Evolutionary conservation across 1,140 invertebrate species (phyloP), one percentile per base, ranked within the genome.

Genomic region (Hermetia illucens): DNA sequence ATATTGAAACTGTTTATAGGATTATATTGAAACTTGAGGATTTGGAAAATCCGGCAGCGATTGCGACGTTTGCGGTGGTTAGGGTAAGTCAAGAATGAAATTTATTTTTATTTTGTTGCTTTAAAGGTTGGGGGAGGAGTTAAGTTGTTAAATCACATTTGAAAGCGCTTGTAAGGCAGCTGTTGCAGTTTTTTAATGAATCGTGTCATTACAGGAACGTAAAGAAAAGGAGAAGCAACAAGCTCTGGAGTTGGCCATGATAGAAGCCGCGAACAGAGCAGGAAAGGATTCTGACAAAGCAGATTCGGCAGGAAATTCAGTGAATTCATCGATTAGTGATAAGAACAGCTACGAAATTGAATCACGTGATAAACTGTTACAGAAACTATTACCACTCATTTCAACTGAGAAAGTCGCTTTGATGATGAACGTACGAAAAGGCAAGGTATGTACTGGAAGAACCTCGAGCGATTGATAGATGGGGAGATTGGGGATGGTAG

Each of bases 1-100:
- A 87, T 49, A 81, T 89, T 38, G 86, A 90, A 59, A 77, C 77
- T 21, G 51, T 83, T 18, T 83, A 79, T 46, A 64, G 74, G 5
- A 63, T 78, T 25, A 58, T 81, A 35, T 51, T 83, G n/a, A 71
- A 79, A 49, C 55, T 82, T 0, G 80, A 83, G 52, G 81, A 84
- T 50, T 52, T 80, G 6, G 75, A 74, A 21, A 82, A 82, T 53
- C 77, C 79, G 0, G 50, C 79, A 35, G 78, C 76, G 12, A 69
- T 78, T 45, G 68, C 68, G 34, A 75, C 74, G 36, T 66, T 68
- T 40, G 64, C 75, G 19, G 68, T 72, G 44, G 53, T 75, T 12
- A 72, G 70, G 53, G 64, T 66, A 51, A 49, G n/a, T 38, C 38
- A 17, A 40, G 12, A 4, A 6, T n/a, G 2, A 18, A 18, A 20